Percentiles rank a stretch among this genome's conserved stretches.
Conservation (phyloP, 1,140 invertebrate species). For the Sipha flava region DNA sequence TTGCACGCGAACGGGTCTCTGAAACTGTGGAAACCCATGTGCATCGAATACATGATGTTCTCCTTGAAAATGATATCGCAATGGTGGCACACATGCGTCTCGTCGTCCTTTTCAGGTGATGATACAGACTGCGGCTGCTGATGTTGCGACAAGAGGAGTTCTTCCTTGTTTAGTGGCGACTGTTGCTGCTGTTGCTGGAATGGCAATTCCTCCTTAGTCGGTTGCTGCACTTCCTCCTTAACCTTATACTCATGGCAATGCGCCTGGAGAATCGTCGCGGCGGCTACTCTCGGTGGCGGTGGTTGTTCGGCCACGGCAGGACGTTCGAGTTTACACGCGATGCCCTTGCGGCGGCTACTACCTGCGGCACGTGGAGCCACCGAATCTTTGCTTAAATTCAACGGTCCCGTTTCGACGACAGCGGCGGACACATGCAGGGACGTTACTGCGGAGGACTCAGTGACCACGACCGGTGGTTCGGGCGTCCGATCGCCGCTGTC, state of each 20-base stretch:
- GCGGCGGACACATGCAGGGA: neutral
- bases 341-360: slow-evolving; percentile 67
- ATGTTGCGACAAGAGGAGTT: neutral
- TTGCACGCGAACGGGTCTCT: slow-evolving; percentile 89
- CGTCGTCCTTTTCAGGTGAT: slow-evolving; percentile 20
- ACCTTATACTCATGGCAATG: too few relatives aligned
- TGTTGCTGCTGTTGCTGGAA: neutral
- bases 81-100: slow-evolving; percentile 55
- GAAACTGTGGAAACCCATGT: slow-evolving; percentile 91
- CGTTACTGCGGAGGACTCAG: neutral
- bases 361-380: slow-evolving; percentile 39
- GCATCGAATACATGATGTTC: slow-evolving; percentile 82
- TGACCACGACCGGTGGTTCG: neutral
- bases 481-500: slow-evolving; percentile 2
- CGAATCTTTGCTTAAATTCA: slow-evolving; percentile 36
- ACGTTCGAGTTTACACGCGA: slow-evolving; percentile 59
- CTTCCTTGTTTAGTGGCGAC: neutral
- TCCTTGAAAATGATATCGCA: slow-evolving; percentile 89
- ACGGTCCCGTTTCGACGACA: neutral
- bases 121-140: neutral
- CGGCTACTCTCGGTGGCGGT: too few relatives aligned
- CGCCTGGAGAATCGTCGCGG: too few relatives aligned
- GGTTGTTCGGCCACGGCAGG: neutral
- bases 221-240: too few relatives aligned
- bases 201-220: slow-evolving; percentile 40